Evolutionary conservation across 2,113 vertebrate genomes (phyloP).

Genomic region (Oceanites oceanicus): DNA sequence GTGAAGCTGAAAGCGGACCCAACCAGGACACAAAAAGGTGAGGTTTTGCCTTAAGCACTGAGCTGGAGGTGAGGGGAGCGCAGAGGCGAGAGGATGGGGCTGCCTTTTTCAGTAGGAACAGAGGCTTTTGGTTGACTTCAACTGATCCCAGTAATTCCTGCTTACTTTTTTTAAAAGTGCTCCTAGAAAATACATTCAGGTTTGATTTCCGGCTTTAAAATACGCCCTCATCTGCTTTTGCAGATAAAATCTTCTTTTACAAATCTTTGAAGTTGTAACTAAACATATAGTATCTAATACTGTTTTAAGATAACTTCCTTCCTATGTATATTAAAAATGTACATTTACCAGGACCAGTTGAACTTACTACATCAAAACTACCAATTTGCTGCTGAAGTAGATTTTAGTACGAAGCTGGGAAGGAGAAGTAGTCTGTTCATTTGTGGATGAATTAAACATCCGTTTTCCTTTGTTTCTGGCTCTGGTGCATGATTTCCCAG

Average conservation of each 20-base stretch:
- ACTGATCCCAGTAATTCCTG: neutral
- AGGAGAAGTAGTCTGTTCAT: neutral
- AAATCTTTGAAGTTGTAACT: neutral
- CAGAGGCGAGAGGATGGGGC: neutral
- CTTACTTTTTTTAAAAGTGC: neutral
- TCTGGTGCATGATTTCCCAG: constrained; percentile 19
- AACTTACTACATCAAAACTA: neutral
- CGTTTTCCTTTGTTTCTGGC: constrained; percentile 9
- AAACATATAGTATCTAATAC: neutral
- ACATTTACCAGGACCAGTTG: neutral
- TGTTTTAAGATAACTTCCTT: neutral
- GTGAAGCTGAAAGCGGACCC: neutral
- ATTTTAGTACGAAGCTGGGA: neutral
- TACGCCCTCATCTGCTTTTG: neutral
- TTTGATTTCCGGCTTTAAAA: neutral
- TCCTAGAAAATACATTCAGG: neutral
- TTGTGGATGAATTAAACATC: neutral
- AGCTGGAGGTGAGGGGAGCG: neutral
- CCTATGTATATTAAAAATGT: neutral
- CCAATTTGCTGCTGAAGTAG: neutral
- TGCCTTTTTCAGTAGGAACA: neutral
- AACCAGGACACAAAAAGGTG: neutral
- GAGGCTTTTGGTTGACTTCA: neutral
- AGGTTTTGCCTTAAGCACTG: neutral
- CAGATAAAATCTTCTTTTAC: neutral